Base-by-base conservation (phyloP, 2,113 vertebrate species). In the Psephotus haematonotus region DNA sequence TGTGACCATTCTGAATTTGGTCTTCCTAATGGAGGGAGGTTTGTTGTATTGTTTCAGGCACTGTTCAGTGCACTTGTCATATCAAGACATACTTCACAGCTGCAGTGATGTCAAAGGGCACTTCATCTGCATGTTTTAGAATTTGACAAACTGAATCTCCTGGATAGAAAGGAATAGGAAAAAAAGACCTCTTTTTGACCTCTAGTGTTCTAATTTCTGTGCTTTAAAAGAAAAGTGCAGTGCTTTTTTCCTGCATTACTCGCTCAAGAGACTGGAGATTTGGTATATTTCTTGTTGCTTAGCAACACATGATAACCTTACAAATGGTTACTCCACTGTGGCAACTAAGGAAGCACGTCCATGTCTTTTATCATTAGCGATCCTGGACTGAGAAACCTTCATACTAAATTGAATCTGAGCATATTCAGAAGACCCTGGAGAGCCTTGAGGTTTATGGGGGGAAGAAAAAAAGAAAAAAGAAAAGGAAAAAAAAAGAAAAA, bases 241-340 rank as follows among this genome's bases (percentile, higher is more conserved):
- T 49, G 83, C 55, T 67, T 85, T 62, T 72, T 46, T 31, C 57
- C n/a, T 7, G 43, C 25, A 17, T 46, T 90, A 9, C n/a, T 70
- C 44, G 15, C 24, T 77, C 50, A 37, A 82, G 86, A 95, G 90
- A 79, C 43, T 49, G 76, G 62, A 72, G 94, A 91, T 90, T 24
- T 22, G 71, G 67, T 79, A 35, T 82, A 49, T 60, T 29, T 70
- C 92, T 68, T 71, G 90, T 96, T 96, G 88, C 90, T 92, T 94
- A 84, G 93, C 95, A 96, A 93, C 90, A 50, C 68, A 59, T 2
- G 57, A 75, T 91, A 77, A 96, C 77, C 92, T 90, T 44, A 74
- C 76, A 55, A 65, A 71, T 46, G 52, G 84, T 70, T 62, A 19
- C 28, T 85, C 41, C 85, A 46, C 8, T 71, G 10, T 6, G 35